Percentiles rank a stretch among this genome's conserved stretches.
Conservation (phyloP, 2,797 vertebrate genomes). For the Anguilla anguilla region DNA sequence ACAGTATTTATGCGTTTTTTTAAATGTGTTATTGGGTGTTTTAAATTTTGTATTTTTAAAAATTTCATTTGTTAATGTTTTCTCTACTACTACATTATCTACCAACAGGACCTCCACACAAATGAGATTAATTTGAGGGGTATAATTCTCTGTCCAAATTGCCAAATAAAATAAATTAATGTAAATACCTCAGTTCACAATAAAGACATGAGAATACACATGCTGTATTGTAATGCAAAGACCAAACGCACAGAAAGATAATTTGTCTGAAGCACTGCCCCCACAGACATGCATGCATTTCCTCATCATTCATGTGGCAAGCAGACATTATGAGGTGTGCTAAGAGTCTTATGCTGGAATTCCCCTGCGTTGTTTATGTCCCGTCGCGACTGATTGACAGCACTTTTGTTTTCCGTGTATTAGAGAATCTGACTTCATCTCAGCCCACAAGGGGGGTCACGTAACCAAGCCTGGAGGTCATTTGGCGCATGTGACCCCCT, state of each 20-base stretch:
- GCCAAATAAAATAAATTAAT: neutral
- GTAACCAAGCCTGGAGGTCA: slow-evolving; percentile 71
- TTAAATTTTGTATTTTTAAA: neutral
- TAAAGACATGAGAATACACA: slow-evolving; percentile 9
- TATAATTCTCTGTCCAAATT: neutral
- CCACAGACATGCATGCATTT: slow-evolving; percentile 46
- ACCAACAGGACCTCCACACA: neutral
- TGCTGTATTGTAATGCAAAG: neutral
- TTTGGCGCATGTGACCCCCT: slow-evolving; percentile 60
- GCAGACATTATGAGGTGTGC: slow-evolving; percentile 37
- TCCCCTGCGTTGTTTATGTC: slow-evolving; percentile 57
- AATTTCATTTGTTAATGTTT: neutral
- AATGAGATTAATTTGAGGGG: neutral
- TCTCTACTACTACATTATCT: neutral
- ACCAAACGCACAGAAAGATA: slow-evolving; percentile 3
- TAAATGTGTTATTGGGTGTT: neutral
- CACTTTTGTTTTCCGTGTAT: slow-evolving; percentile 77
- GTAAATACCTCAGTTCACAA: neutral
- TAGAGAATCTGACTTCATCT: slow-evolving; percentile 82
- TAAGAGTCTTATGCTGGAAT: slow-evolving; percentile 47
- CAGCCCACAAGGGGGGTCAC: slow-evolving; percentile 66
- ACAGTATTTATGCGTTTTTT: neutral
- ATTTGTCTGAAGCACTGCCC: slow-evolving; percentile 13
- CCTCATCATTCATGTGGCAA: slow-evolving; percentile 69
- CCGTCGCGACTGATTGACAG: slow-evolving; percentile 68